Base-by-base conservation (phyloP, 2,113 vertebrate species). In the Talpa occidentalis region DNA sequence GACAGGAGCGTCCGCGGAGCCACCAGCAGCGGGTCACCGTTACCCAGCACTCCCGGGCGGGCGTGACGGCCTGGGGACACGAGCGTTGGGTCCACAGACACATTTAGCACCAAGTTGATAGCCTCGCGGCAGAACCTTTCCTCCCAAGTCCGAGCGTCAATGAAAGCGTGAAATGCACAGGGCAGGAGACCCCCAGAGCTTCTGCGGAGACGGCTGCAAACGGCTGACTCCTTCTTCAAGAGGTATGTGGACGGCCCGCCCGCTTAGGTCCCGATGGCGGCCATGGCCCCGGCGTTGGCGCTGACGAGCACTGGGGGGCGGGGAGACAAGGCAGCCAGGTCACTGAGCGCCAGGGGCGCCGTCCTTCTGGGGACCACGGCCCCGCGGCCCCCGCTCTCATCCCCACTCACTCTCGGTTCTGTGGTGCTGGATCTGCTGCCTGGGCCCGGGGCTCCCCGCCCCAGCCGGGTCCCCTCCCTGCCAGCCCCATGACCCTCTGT, bases 41-140 rank as follows among this genome's bases (percentile, higher is more conserved):
- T n/a, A n/a, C n/a, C n/a, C n/a, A n/a, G n/a, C n/a, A n/a, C n/a
- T n/a, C n/a, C n/a, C n/a, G n/a, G 66, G 35, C 11, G 16, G 2
- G 19, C n/a, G 60, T 21, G 66, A 17, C 64, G 3, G 14, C 97
- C 94, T 60, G 67, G 98, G 98, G 97, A 98, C 96, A 35, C n/a
- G 59, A 96, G 98, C 94, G 94, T 88, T 97, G 97, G 97, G 97
- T 97, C 98, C 98, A 97, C 97, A 97, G 97, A 98, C 97, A 97
- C 73, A 60, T 93, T 98, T 99, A 99, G 99, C 99, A 99, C 99
- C 99, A 99, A 98, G 98, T 94, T 96, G 98, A 98, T 94, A 97
- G 98, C 98, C 98, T 98, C 98, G 98, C 97, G 98, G 98, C 98
- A 98, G 98, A 97, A 94, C 42, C 15, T 96, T 96, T 98, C 97